A percentile compares a stretch with the other conserved stretches of the same genome.
These are phyloP conservation scores for Eulemur mongoz DNA, from an alignment of 2,797 vertebrate genomes.

Conservation along the genomic window DNA sequence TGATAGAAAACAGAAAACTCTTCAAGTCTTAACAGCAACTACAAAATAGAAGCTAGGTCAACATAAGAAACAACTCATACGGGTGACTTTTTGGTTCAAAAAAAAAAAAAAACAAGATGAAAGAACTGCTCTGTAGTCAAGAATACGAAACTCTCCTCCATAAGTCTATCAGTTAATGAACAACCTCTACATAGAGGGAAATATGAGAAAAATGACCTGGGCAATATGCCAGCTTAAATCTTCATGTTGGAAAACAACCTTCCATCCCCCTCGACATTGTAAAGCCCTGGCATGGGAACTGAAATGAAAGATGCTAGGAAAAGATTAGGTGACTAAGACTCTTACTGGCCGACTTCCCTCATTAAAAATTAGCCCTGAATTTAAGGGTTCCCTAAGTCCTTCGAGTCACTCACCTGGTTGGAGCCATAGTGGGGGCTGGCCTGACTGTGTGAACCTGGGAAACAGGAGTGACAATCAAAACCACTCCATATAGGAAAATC, in stretches of 20 bases:
- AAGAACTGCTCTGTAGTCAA: conserved; percentile 57
- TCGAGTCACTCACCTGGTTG: not conserved
- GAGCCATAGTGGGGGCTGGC: not conserved
- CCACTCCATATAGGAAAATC: not conserved
- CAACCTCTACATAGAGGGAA: conserved; percentile 49
- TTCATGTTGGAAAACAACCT: conserved; percentile 51
- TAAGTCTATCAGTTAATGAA: conserved; percentile 45
- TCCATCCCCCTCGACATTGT: conserved; percentile 28
- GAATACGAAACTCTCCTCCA: conserved; percentile 16
- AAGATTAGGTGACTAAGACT: conserved; percentile 48
- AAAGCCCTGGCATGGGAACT: conserved; percentile 20
- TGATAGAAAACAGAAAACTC: conserved; percentile 65
- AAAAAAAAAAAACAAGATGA: not conserved
- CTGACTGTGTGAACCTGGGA: not conserved
- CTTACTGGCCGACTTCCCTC: not conserved
- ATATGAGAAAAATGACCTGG: conserved; percentile 63
- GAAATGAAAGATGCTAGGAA: conserved; percentile 42
- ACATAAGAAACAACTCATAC: conserved; percentile 23
- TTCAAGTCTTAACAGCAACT: conserved; percentile 40
- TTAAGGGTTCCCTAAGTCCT: not conserved
- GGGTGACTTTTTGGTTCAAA: conserved; percentile 19
- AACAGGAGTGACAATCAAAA: not conserved
- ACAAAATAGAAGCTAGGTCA: conserved; percentile 68
- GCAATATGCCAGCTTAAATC: conserved; percentile 59
- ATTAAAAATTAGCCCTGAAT: conserved; percentile 47